Percentiles rank a stretch among this genome's conserved stretches.
phyloP scores from a whole-genome alignment of 1,140 invertebrate species.

The Zaprionus tsacasi region DNA sequence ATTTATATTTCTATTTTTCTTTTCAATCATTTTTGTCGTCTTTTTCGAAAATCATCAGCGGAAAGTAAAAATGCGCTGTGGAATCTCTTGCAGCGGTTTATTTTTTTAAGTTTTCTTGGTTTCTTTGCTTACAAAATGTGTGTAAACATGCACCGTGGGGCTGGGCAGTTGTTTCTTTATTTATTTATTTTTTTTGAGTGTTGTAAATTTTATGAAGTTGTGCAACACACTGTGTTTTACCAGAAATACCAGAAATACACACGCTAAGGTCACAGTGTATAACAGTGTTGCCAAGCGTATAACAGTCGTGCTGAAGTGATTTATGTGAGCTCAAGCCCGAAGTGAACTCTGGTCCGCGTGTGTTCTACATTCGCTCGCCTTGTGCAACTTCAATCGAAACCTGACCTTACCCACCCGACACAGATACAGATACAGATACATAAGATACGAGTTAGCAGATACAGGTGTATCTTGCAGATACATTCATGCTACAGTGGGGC shows the following conservation, averaged over 20 bases:
- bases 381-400: background rate
- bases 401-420: conserved; percentile 3
- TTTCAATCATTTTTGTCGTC: conserved; percentile 10
- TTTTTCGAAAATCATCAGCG: conserved; percentile 4
- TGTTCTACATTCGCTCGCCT: conserved; percentile 3
- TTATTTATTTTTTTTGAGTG: conserved; percentile 3
- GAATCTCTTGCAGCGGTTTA: conserved; percentile 12
- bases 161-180: background rate
- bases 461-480: background rate
- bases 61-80: conserved; percentile 1
- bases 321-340: background rate
- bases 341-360: background rate
- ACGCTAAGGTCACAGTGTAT: background rate
- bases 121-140: conserved; percentile 29
- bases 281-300: conserved; percentile 5
- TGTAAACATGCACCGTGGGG: background rate
- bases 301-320: background rate
- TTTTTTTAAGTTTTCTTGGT: conserved; percentile 29
- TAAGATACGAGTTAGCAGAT: background rate
- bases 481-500: background rate
- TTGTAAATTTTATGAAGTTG: background rate
- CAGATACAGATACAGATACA: background rate
- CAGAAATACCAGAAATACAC: background rate
- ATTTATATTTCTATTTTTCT: conserved; percentile 36
- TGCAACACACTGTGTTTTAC: background rate